Evolutionary conservation across 2,797 vertebrate species (phyloP).

Genomic region (Tokudaia muenninki): DNA sequence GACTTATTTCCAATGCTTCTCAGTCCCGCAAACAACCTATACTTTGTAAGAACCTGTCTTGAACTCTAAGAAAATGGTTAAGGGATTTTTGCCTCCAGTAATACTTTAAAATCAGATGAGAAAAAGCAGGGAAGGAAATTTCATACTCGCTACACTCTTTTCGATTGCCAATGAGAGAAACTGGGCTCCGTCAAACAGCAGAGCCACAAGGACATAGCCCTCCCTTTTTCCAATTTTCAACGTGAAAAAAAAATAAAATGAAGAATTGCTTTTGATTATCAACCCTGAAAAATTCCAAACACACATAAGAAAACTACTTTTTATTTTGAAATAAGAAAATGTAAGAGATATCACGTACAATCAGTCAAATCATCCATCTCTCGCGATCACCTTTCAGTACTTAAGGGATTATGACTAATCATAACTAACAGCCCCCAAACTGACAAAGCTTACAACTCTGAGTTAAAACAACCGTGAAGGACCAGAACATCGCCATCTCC

Average conservation of each 20-base stretch:
- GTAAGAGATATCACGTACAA: background rate
- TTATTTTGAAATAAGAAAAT: constrained; percentile 31
- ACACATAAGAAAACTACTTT: background rate
- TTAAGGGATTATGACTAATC: constrained; percentile 46
- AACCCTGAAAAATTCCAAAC: background rate
- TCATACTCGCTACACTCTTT: constrained; percentile 82
- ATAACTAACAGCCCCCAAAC: background rate
- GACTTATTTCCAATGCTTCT: constrained; percentile 84
- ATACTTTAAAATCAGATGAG: constrained; percentile 87
- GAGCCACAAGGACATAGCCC: background rate
- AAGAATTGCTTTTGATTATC: constrained; percentile 27
- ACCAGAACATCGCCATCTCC: background rate
- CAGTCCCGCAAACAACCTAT: constrained; percentile 83
- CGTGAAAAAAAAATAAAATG: background rate
- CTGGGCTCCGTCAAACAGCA: constrained; percentile 74
- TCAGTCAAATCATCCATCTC: constrained; percentile 27
- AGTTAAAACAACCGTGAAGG: constrained; percentile 26
- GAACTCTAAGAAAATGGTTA: constrained; percentile 88
- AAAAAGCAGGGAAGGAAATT: constrained; percentile 84
- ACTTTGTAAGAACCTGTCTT: constrained; percentile 86
- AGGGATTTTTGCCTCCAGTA: constrained; percentile 85
- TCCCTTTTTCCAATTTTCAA: background rate
- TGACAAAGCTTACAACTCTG: constrained; percentile 40
- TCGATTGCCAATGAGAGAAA: constrained; percentile 77
- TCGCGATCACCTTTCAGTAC: background rate